Base-by-base conservation (phyloP, 2,888 invertebrate species). In the Nymphalis c-album region DNA sequence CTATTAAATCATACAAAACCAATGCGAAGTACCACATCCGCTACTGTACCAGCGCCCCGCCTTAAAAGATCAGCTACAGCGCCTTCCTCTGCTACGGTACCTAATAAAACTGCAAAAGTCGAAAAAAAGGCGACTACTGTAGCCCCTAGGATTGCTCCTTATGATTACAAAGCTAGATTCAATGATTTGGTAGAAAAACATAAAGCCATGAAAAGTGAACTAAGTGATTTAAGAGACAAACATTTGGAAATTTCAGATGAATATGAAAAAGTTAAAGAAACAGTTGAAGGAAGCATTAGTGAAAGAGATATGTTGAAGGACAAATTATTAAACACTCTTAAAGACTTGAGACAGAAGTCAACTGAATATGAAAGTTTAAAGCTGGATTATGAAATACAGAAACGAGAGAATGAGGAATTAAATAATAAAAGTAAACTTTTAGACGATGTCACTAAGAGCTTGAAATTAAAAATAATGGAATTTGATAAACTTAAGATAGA, bases 111-210 rank as follows among this genome's bases (percentile, higher is more conserved):
- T 18, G 74, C 78, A 7, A 92, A 89, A 80, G 77, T 91, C 7
- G 90, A 90, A 71, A 86, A 82, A 67, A 93, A 91, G 74, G 76
- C 80, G 26, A 51, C 78, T n/a, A 82, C 81, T 59, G 87, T 84
- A 22, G 91, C 91, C 4, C 94, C 94, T 64, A 93, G 94, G 71
- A 93, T 94, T 60, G 90, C 94, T 8, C 90, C 94, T 0, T 95
- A 95, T 82, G 95, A 95, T 77, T 95, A 93, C 72, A 94, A 95
- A 82, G 94, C 94, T 40, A 93, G 95, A 61, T 94, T 94, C 73
- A 88, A 93, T 77, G 93, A 94, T 75, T 86, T 96, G 61, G 80
- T 91, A 18, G 94, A 94, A 68, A 95, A 95, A 80, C 92, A 94
- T 73, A 93, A 93, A 72, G 80, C 75, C 0, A 82, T 95, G 16